Conservation (phyloP, 2,113 vertebrate genomes). For the Peromyscus californicus region DNA sequence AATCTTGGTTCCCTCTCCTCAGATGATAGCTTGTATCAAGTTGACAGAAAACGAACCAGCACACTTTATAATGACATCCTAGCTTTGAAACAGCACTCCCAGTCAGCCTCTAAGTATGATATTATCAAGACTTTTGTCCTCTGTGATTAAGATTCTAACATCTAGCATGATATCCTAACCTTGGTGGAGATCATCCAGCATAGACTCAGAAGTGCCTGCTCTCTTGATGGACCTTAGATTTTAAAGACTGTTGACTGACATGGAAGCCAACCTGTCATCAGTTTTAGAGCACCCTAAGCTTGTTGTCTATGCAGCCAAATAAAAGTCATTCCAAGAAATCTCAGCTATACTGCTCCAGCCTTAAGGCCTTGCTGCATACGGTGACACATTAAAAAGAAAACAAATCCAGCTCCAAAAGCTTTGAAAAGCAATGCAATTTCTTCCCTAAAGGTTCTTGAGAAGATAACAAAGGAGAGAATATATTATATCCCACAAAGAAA, state of each 20-base stretch:
- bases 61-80: neutral
- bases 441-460: conserved; percentile 37
- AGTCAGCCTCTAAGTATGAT: neutral
- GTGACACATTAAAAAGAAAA: conserved; percentile 53
- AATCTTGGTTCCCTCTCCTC: neutral
- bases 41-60: neutral
- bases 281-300: neutral
- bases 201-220: neutral
- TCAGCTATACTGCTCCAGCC: conserved; percentile 28
- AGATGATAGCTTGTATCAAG: neutral
- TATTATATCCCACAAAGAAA: conserved; percentile 58
- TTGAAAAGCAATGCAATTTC: conserved; percentile 50
- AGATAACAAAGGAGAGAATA: conserved; percentile 53
- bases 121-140: neutral
- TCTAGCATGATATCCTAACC: neutral
- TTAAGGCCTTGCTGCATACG: conserved; percentile 26
- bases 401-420: conserved; percentile 66
- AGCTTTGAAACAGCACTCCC: neutral
- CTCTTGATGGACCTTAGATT: neutral
- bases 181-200: neutral
- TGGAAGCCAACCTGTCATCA: neutral
- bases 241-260: neutral
- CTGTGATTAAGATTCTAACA: neutral
- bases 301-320: conserved; percentile 34
- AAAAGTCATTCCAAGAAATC: conserved; percentile 35